phyloP scores from a whole-genome alignment of 2,797 vertebrate genomes.

The Mus spretus region DNA sequence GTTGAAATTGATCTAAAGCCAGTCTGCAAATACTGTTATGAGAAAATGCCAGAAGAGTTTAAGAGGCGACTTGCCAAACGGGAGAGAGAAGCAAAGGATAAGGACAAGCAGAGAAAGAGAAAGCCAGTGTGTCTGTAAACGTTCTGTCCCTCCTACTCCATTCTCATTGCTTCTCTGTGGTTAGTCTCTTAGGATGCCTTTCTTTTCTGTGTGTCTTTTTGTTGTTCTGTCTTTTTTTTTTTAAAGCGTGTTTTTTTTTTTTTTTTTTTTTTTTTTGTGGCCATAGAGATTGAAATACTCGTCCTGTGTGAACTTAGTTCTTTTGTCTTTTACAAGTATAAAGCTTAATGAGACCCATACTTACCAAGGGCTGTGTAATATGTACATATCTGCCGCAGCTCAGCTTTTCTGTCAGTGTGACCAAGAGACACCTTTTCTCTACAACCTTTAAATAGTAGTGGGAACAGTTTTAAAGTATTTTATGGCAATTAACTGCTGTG shows the following conservation, averaged over 20 bases:
- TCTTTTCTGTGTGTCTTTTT: slow-evolving; percentile 4
- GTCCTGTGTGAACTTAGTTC: neutral
- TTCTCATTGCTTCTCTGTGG: slow-evolving; percentile 89
- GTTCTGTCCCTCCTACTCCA: slow-evolving; percentile 86
- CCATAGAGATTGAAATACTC: slow-evolving; percentile 55
- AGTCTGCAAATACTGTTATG: slow-evolving; percentile 99
- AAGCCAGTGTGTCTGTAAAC: slow-evolving; percentile 96
- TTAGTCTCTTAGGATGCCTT: slow-evolving; percentile 90
- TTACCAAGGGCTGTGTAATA: neutral
- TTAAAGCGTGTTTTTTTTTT: slow-evolving; percentile 75
- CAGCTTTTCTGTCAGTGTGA: neutral
- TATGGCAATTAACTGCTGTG: slow-evolving; percentile 17
- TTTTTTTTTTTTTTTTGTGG: slow-evolving; percentile 59
- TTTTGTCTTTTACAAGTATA: slow-evolving; percentile 54
- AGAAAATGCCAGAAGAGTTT: slow-evolving; percentile 97
- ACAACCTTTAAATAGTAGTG: neutral
- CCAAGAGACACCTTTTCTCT: neutral
- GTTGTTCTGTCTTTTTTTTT: slow-evolving; percentile 20
- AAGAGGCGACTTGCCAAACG: slow-evolving; percentile 96
- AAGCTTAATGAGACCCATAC: neutral
- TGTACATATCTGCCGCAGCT: neutral
- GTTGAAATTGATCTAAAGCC: slow-evolving; percentile 99
- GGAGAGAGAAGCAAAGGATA: slow-evolving; percentile 95
- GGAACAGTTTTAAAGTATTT: slow-evolving; percentile 23
- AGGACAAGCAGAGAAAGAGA: slow-evolving; percentile 96